Conservation (phyloP, 2,888 invertebrate species). For the Atrina japonica region DNA sequence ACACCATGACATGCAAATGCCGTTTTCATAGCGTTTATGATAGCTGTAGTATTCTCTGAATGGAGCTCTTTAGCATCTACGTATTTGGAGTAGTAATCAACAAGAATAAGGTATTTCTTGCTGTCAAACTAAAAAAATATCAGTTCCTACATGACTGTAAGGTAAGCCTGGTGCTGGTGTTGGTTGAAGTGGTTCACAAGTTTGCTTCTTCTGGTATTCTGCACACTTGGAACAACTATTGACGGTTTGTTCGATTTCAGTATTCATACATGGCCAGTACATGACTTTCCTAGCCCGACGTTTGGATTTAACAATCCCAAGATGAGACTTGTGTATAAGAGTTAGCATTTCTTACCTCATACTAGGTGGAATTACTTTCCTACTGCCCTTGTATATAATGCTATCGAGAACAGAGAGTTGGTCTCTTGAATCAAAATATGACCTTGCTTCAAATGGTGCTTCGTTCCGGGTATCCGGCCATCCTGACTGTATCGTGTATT, state of each 20-base stretch:
- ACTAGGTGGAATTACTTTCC: constrained; percentile 25
- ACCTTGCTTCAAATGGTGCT: constrained; percentile 37
- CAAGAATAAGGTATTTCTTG: constrained; percentile 45
- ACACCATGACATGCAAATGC: too few species aligned
- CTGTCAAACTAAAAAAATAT: constrained; percentile 49
- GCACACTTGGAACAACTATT: constrained; percentile 46
- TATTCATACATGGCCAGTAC: constrained; percentile 50
- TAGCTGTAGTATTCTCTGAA: too few species aligned
- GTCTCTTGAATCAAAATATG: constrained; percentile 34
- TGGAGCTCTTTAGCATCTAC: constrained; percentile 44
- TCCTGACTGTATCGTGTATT: constrained; percentile 8
- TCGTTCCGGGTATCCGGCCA: constrained; percentile 36
- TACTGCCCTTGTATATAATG: constrained; percentile 34
- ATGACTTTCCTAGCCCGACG: constrained; percentile 47
- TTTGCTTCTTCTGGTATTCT: too few species aligned
- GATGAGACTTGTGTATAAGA: constrained; percentile 38
- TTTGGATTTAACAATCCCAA: too few species aligned
- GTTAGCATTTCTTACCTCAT: constrained; percentile 21
- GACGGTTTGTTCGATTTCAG: too few species aligned
- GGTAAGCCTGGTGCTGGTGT: constrained; percentile 49
- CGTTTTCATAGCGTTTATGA: too few species aligned
- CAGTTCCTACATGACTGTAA: too few species aligned
- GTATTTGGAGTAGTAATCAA: constrained; percentile 26
- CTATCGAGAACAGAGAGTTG: constrained; percentile 27
- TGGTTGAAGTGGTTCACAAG: constrained; percentile 46